Evolutionary conservation across 2,797 vertebrate species (phyloP), one percentile per base, ranked within the genome.

Genomic region (Sebastes nivosus): DNA sequence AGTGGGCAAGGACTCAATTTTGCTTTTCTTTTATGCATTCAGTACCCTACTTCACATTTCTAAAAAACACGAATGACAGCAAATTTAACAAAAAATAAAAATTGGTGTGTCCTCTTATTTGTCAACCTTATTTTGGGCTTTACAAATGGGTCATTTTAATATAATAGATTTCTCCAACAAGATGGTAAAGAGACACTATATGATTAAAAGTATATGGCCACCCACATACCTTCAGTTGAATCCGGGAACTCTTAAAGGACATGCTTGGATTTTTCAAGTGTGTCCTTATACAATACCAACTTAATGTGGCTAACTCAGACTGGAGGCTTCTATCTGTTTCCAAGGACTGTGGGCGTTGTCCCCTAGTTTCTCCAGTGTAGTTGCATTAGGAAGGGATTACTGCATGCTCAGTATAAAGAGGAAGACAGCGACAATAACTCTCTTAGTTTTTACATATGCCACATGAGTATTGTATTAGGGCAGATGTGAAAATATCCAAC

Each of bases 1-100:
- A 74, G 52, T 50, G 54, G 42, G 38, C 68, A 72, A 69, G 18
- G 30, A 67, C 57, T 81, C 58, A 10, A 18, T 60, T 67, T 71
- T 63, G 14, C 50, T 52, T 52, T 52, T 52, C 20, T 52, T 52
- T 52, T n/a, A 59, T 30, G 22, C n/a, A 20, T 72, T 75, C 34
- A 52, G 55, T 18, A 32, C 24, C 30, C 50, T 52, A 24, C 12
- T 57, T 78, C 18, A 58, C 16, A n/a, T 18, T 72, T 71, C 7
- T 22, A 50, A 64, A 60, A 60, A 52, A 64, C 4, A 30, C 3
- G 1, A 30, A 67, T 34, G n/a, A 11, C 9, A 46, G 14, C n/a
- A 67, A 68, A 74, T 63, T 29, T 9, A 13, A n/a, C 4, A 27
- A 54, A 14, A 29, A 58, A 30, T 0, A 18, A 24, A 69, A 6